phyloP scores from a whole-genome alignment of 2,888 invertebrate species.

The Choristoneura rosaceana region DNA sequence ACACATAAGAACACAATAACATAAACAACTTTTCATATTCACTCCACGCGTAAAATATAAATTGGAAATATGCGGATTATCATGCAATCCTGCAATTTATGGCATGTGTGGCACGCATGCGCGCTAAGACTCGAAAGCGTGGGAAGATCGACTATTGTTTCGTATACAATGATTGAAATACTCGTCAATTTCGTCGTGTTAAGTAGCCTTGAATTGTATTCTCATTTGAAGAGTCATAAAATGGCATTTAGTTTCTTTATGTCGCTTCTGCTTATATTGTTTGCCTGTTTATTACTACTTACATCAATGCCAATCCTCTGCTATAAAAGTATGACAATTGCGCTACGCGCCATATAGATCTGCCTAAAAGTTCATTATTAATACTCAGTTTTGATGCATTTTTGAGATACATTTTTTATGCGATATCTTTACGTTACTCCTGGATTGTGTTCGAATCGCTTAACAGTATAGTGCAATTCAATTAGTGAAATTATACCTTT shows the following conservation, averaged over 20 bases:
- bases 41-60: slow-evolving; percentile 15
- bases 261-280: no score
- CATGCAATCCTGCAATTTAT: slow-evolving; percentile 32
- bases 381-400: no score
- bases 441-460: no score
- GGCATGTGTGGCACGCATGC: slow-evolving; percentile 49
- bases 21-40: background rate
- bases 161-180: slow-evolving; percentile 22
- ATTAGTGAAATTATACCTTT: no score
- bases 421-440: no score
- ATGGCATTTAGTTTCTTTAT: background rate
- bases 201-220: slow-evolving; percentile 11
- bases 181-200: background rate
- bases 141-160: slow-evolving; percentile 44
- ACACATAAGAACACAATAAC: background rate
- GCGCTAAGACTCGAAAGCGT: slow-evolving; percentile 48
- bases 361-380: no score
- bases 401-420: no score
- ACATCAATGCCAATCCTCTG: no score
- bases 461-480: no score
- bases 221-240: background rate
- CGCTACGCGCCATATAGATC: no score
- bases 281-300: no score
- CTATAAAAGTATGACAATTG: no score
- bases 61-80: slow-evolving; percentile 36